Conservation (phyloP, 2,888 invertebrate species). For the Morpho achilles region DNA sequence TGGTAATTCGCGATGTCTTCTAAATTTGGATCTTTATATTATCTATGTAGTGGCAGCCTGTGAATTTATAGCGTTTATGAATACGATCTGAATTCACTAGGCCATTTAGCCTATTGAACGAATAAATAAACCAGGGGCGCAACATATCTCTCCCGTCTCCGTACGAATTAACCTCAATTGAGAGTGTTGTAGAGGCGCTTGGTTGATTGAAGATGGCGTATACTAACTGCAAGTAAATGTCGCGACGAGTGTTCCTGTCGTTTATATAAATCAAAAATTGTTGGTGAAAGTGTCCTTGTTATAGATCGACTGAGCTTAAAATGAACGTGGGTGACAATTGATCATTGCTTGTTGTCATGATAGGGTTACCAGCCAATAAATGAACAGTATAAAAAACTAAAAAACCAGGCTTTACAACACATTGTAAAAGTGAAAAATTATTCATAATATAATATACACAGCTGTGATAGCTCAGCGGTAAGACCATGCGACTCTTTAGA, state of each 20-base stretch:
- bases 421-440: no score
- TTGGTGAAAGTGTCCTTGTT: slow-evolving; percentile 8
- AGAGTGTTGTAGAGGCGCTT: slow-evolving; percentile 71
- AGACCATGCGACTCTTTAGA: no score
- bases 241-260: slow-evolving; percentile 32
- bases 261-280: slow-evolving; percentile 42
- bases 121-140: slow-evolving; percentile 72
- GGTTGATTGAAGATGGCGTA: slow-evolving; percentile 71
- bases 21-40: slow-evolving; percentile 9
- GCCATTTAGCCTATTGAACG: slow-evolving; percentile 69
- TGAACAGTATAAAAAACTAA: no score
- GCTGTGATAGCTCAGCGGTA: no score
- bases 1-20: background rate
- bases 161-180: slow-evolving; percentile 78
- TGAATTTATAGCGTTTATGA: slow-evolving; percentile 27
- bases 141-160: slow-evolving; percentile 71
- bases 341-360: no score
- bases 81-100: slow-evolving; percentile 40
- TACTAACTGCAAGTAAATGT: slow-evolving; percentile 51
- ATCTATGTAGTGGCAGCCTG: slow-evolving; percentile 2
- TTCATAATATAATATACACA: no score
- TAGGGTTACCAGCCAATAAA: no score
- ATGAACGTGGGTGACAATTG: no score
- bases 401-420: no score
- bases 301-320: background rate